Evolutionary conservation across 2,113 vertebrate species (phyloP), one percentile per base, ranked within the genome.

Genomic region (Callaeas wilsoni): DNA sequence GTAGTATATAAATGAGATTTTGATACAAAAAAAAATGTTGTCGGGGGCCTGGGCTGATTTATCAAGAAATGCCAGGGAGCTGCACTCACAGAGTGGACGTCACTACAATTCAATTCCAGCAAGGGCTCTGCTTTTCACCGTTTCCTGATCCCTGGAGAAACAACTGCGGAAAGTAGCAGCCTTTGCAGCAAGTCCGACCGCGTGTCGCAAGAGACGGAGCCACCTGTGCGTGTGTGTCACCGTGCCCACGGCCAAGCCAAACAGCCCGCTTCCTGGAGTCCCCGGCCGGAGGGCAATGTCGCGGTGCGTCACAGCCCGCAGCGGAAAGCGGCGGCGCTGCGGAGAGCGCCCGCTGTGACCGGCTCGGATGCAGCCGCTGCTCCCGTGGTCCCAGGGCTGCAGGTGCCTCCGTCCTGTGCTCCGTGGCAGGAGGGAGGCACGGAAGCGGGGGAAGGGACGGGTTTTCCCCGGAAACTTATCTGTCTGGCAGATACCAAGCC

Each of bases 171-270:
- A 74, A 70, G 46, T 0, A 15, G 67, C 32, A 42, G 10, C 59
- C 47, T 53, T 39, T 32, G 42, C 50, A 25, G 52, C 44, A 14
- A 70, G 71, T 18, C 42, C 46, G 75, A 65, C 53, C 59, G 60
- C 0, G 2, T 56, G 70, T 63, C 3, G 4, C 65, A 63, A 15
- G 14, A 50, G 25, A 16, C 1, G 68, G 64, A 88, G 86, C 75
- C 95, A 94, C 94, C 97, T 94, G 96, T 68, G 88, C 49, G 69
- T 57, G 89, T 78, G 52, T 27, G 62, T 59, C 63, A 30, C 41
- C 0, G 10, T 22, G 84, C 3, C 82, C 1, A 1, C 3, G 21
- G 93, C 95, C 94, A 90, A 97, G 37, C 0, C 87, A 79, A 91
- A 90, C 91, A 95, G 42, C 35, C 20, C 1, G 1, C 68, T 96